A percentile compares a stretch with the other conserved stretches of the same genome.
Evolutionary conservation across 2,888 invertebrate species (phyloP).

Genomic region (Lepidocyrtinus sp.): DNA sequence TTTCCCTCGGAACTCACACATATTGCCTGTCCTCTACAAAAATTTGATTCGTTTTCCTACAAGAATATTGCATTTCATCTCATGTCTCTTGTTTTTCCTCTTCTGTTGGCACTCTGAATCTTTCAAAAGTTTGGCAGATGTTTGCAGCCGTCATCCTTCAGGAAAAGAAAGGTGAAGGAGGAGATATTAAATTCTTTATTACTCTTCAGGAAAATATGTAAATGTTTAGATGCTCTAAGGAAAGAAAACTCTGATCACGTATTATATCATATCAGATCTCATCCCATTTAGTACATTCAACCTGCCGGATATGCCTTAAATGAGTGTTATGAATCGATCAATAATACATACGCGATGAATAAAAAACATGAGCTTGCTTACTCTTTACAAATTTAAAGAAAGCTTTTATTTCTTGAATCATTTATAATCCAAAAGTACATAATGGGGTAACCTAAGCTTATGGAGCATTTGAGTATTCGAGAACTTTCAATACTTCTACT

Average conservation of each 20-base stretch:
- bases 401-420: slow-evolving; percentile 3
- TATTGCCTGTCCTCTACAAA: slow-evolving; percentile 15
- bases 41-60: slow-evolving; percentile 14
- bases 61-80: slow-evolving; percentile 19
- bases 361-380: background rate
- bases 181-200: slow-evolving; percentile 5
- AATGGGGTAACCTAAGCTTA: no score
- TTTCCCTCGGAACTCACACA: no score
- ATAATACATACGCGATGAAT: background rate
- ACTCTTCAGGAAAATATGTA: no score
- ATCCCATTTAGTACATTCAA: no score
- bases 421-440: no score
- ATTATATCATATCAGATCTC: no score
- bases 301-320: slow-evolving; percentile 15
- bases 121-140: slow-evolving; percentile 39
- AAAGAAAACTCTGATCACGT: no score
- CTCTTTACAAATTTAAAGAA: no score
- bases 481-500: no score
- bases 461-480: no score
- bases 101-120: slow-evolving; percentile 2
- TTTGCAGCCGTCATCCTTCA: slow-evolving; percentile 19
- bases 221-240: no score
- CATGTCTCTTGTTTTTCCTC: slow-evolving; percentile 10
- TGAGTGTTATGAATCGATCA: slow-evolving; percentile 36
- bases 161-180: background rate